Evolutionary conservation across 2,888 invertebrate genomes (phyloP).

Genomic region (Coelinius sp.): DNA sequence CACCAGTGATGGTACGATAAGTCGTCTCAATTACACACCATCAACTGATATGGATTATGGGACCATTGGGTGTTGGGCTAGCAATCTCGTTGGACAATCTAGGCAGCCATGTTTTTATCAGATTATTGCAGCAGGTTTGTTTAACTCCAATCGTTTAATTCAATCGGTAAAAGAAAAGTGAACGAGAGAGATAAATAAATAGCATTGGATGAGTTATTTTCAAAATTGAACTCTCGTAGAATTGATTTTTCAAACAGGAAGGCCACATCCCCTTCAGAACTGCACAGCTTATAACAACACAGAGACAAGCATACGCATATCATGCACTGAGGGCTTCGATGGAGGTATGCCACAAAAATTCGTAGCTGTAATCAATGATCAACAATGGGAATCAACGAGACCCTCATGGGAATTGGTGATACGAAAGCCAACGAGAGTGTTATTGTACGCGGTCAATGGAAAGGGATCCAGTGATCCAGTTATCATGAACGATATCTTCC

Average conservation of each 20-base stretch:
- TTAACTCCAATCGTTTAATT: background rate
- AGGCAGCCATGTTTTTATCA: slow-evolving; percentile 90
- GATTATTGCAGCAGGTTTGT: slow-evolving; percentile 85
- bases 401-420: slow-evolving; percentile 68
- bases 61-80: slow-evolving; percentile 88
- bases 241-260: slow-evolving; percentile 75
- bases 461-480: slow-evolving; percentile 90
- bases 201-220: background rate
- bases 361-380: slow-evolving; percentile 71
- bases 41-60: slow-evolving; percentile 91
- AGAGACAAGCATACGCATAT: slow-evolving; percentile 86
- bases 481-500: slow-evolving; percentile 85
- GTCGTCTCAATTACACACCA: slow-evolving; percentile 87
- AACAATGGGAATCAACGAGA: slow-evolving; percentile 60
- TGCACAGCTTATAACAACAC: slow-evolving; percentile 91
- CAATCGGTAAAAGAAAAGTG: no score
- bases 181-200: background rate
- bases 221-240: slow-evolving; percentile 28
- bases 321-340: slow-evolving; percentile 90
- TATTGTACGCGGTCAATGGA: slow-evolving; percentile 88
- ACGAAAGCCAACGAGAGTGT: slow-evolving; percentile 73
- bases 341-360: slow-evolving; percentile 91
- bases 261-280: slow-evolving; percentile 89
- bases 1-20: slow-evolving; percentile 76
- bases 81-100: slow-evolving; percentile 86